Evolutionary conservation across 2,888 invertebrate species (phyloP).

Genomic region (Agrotis clavis): DNA sequence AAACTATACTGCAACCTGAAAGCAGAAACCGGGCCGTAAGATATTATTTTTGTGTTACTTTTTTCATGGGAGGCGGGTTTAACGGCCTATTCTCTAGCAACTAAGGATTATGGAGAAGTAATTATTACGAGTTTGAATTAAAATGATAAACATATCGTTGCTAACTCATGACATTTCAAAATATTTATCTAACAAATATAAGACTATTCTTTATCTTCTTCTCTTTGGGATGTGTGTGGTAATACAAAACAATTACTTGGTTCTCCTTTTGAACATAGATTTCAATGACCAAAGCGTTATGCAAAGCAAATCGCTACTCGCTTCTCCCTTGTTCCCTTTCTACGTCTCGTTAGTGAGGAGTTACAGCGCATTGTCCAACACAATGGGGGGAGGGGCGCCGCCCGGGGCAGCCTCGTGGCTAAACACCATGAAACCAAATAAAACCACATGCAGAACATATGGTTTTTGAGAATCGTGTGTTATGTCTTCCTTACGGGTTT

Average conservation of each 20-base stretch:
- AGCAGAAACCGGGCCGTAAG: too few relatives aligned
- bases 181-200: background rate
- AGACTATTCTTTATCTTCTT: too few relatives aligned
- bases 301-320: constrained; percentile 26
- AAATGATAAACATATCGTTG: too few relatives aligned
- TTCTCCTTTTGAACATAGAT: background rate
- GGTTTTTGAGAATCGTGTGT: constrained; percentile 56
- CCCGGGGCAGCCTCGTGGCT: constrained; percentile 82
- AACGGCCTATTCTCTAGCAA: too few relatives aligned
- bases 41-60: too few relatives aligned
- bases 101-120: too few relatives aligned
- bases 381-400: constrained; percentile 86
- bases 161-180: background rate
- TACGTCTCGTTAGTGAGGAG: constrained; percentile 87
- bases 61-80: too few relatives aligned
- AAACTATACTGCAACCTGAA: too few relatives aligned
- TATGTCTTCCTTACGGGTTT: constrained; percentile 58
- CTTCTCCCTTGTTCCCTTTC: constrained; percentile 47
- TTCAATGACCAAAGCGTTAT: background rate
- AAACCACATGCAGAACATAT: constrained; percentile 60
- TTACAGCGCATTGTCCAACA: constrained; percentile 88
- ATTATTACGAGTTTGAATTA: too few relatives aligned
- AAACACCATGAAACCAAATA: constrained; percentile 76
- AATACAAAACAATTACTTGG: too few relatives aligned
- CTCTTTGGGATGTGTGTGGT: too few relatives aligned